phyloP scores from a whole-genome alignment of 2,113 vertebrate genomes.

The Corythaeola cristata region DNA sequence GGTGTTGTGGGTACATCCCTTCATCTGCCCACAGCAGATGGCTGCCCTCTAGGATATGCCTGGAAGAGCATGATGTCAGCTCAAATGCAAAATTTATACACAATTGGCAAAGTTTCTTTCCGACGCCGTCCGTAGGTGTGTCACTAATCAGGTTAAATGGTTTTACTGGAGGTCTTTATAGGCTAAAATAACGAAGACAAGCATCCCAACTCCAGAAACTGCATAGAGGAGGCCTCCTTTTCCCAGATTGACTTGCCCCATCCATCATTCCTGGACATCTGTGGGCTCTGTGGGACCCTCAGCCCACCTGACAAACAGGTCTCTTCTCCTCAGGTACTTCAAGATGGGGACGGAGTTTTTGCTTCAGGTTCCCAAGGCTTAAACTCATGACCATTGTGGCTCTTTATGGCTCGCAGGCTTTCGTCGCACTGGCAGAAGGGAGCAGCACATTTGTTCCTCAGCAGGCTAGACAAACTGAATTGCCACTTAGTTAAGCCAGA shows the following conservation, averaged over 20 bases:
- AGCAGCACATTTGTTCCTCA: background rate
- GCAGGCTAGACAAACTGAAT: background rate
- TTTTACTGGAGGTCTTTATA: background rate
- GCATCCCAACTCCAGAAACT: background rate
- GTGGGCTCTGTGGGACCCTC: background rate
- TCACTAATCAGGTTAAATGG: background rate
- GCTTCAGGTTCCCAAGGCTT: background rate
- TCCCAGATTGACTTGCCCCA: background rate
- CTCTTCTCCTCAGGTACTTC: background rate
- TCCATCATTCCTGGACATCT: accelerated
- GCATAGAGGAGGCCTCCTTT: background rate
- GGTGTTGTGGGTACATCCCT: background rate
- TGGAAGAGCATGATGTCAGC: background rate
- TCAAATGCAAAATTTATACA: background rate
- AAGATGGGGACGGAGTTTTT: background rate
- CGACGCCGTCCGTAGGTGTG: accelerated
- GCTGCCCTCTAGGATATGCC: background rate
- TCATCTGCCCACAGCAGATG: background rate
- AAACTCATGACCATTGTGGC: accelerated
- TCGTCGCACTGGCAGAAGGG: background rate
- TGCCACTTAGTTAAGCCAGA: background rate
- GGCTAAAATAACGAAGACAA: background rate
- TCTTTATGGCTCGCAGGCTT: background rate
- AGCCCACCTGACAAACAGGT: background rate
- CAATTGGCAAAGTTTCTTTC: background rate